Percentiles rank a stretch among this genome's conserved stretches.
Conservation (phyloP, 2,113 vertebrate genomes). For the Thamnophis sirtalis region DNA sequence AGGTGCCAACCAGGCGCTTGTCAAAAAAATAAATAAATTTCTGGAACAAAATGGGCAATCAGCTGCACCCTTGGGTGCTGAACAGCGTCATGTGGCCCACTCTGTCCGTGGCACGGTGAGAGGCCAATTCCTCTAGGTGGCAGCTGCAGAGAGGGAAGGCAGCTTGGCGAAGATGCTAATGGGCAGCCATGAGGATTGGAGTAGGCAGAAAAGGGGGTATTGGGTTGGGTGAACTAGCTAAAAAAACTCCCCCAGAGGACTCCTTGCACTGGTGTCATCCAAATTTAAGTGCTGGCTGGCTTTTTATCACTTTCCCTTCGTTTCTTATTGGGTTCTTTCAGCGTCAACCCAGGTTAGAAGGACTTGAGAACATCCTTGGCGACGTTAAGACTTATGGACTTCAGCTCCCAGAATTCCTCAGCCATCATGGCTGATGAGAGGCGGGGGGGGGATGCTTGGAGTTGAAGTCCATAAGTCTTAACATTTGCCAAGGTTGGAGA, state of each 20-base stretch:
- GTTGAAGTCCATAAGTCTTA: not conserved
- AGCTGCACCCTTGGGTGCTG: not conserved
- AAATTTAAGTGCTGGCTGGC: not conserved
- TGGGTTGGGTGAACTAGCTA: not conserved
- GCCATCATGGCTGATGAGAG: not conserved
- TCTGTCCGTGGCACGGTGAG: not conserved
- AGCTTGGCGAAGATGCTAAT: not conserved
- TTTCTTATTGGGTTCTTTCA: not conserved
- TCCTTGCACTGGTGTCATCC: not conserved
- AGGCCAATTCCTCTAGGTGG: not conserved
- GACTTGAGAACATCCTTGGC: not conserved
- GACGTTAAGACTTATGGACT: not conserved
- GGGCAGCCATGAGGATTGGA: not conserved
- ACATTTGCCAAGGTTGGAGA: not conserved
- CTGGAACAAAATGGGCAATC: not conserved
- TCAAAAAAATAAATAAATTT: not conserved
- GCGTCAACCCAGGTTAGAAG: accelerated
- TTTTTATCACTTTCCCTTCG: not conserved
- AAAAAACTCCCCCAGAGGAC: accelerated
- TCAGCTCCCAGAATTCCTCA: not conserved
- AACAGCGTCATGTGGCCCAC: slow-evolving; percentile 47
- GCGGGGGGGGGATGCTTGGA: not conserved
- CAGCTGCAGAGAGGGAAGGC: not conserved
- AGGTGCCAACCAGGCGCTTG: not conserved
- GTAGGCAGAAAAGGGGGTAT: not conserved